Percentiles rank a stretch among this genome's conserved stretches.
Conservation (phyloP, 2,888 invertebrate genomes). For the Rhogogaster chlorosoma region DNA sequence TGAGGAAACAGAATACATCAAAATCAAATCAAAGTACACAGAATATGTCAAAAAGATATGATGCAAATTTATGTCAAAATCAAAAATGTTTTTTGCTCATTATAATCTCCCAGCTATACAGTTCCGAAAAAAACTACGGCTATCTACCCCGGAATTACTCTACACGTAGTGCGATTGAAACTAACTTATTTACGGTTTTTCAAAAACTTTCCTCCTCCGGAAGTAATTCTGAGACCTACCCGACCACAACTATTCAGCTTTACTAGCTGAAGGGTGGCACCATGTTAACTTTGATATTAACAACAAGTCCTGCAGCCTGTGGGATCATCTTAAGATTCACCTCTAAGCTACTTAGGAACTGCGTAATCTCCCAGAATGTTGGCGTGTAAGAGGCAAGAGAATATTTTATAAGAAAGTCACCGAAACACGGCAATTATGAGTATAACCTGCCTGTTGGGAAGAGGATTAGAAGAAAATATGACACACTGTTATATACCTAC, state of each 20-base stretch:
- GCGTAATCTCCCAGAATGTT: slow-evolving; percentile 27
- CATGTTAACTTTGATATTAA: slow-evolving; percentile 47
- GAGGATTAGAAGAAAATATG: slow-evolving; percentile 25
- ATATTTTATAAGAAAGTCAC: slow-evolving; percentile 37
- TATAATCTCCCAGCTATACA: too few species aligned
- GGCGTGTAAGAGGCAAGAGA: slow-evolving; percentile 10
- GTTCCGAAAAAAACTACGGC: too few species aligned
- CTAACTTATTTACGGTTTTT: neutral
- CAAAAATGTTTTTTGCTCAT: too few species aligned
- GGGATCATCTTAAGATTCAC: slow-evolving; percentile 41
- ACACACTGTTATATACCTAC: neutral
- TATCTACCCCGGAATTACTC: too few species aligned
- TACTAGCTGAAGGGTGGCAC: neutral
- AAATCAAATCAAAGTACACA: too few species aligned
- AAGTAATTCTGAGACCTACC: neutral
- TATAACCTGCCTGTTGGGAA: neutral
- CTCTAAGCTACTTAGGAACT: slow-evolving; percentile 48
- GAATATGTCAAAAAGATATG: too few species aligned
- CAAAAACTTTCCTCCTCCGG: neutral
- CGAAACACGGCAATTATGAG: slow-evolving; percentile 25
- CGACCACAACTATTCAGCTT: neutral
- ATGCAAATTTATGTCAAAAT: too few species aligned
- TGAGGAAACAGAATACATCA: too few species aligned
- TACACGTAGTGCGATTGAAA: neutral
- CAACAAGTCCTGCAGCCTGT: slow-evolving; percentile 14